A percentile compares a stretch with the other conserved stretches of the same genome.
Evolutionary conservation across 92 coral and sea anemone genomes (phyloP).

Genomic region (Montipora capitata): DNA sequence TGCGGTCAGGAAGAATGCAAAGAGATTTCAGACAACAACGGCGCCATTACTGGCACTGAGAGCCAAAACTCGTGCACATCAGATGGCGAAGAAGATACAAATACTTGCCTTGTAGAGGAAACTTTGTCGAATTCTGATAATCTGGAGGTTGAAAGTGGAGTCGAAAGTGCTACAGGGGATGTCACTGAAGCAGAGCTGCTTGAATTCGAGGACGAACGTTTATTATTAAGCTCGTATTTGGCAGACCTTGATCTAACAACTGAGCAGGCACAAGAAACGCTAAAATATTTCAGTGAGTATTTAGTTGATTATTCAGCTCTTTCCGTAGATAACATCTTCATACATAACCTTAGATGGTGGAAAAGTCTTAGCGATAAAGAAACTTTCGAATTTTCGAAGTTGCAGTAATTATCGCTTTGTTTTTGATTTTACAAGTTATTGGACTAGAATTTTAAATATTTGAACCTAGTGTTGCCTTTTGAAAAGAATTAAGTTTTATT

Average conservation of each 20-base stretch:
- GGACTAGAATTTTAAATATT: background rate
- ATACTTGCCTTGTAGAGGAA: constrained; percentile 59
- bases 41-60: background rate
- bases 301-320: background rate
- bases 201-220: constrained; percentile 11
- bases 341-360: too few species aligned
- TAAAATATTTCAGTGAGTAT: constrained; percentile 97
- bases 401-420: background rate
- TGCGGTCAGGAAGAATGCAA: constrained; percentile 26
- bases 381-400: background rate
- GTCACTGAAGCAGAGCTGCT: constrained; percentile 48
- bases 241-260: constrained; percentile 93
- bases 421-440: background rate
- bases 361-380: background rate
- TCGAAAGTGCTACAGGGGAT: constrained; percentile 94
- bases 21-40: background rate
- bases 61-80: background rate
- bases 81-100: background rate
- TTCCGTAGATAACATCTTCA: background rate
- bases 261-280: constrained; percentile 97
- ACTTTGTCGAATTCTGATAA: constrained; percentile 91
- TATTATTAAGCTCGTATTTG: background rate
- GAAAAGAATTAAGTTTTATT: background rate
- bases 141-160: constrained; percentile 96
- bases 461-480: background rate